A percentile compares a stretch with the other conserved stretches of the same genome.
Conservation (phyloP, 1,140 invertebrate genomes). For the Holotrichia oblita region DNA sequence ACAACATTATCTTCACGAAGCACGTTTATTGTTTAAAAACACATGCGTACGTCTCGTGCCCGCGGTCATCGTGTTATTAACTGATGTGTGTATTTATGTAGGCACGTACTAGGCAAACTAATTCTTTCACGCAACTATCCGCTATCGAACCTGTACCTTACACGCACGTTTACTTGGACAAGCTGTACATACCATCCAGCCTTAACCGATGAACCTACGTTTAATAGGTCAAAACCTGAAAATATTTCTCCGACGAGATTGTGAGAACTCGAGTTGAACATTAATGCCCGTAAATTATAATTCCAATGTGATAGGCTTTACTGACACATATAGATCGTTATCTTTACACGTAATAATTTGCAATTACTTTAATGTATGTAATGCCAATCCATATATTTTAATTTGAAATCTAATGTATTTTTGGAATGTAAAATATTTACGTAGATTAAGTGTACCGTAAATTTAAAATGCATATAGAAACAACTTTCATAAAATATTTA, state of each 20-base stretch:
- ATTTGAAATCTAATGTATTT: no score
- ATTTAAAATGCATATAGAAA: no score
- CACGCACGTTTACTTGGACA: background rate
- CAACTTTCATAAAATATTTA: no score
- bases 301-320: background rate
- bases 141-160: background rate
- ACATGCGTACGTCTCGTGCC: conserved; percentile 3
- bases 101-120: conserved; percentile 11
- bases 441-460: no score
- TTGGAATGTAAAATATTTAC: no score
- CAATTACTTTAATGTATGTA: no score
- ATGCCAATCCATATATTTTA: no score
- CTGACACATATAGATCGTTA: background rate
- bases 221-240: conserved; percentile 10
- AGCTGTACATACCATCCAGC: background rate
- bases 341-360: background rate
- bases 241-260: conserved; percentile 6
- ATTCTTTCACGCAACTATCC: conserved; percentile 6
- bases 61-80: conserved; percentile 11
- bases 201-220: background rate
- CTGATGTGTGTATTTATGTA: conserved; percentile 16
- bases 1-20: background rate
- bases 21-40: background rate
- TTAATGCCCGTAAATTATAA: background rate
- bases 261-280: background rate